Conservation (phyloP, 2,888 invertebrate genomes). For the Oxycera nigricornis region DNA sequence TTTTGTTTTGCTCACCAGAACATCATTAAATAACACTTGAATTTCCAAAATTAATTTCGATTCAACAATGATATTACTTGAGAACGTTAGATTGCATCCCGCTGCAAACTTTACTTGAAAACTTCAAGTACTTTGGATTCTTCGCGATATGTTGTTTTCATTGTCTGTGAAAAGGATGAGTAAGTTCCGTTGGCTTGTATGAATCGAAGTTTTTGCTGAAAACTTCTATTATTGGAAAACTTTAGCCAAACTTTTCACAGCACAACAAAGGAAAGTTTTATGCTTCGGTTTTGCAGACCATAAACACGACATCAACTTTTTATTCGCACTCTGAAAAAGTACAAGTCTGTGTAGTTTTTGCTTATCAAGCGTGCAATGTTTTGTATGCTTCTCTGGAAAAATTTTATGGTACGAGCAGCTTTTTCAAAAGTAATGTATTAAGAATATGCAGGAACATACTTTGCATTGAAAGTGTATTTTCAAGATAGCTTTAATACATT, state of each 20-base stretch:
- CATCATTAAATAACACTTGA: no score
- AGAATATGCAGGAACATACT: no score
- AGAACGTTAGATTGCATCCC: neutral
- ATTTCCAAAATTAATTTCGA: neutral
- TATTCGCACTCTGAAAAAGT: neutral
- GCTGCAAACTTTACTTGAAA: neutral
- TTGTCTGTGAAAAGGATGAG: neutral
- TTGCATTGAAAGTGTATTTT: no score
- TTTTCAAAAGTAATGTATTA: no score
- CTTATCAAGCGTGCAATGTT: no score
- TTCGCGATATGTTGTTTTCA: neutral
- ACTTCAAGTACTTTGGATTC: neutral
- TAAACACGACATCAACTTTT: neutral
- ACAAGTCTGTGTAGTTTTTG: neutral
- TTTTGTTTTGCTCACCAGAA: no score
- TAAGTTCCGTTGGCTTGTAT: slow-evolving; percentile 15
- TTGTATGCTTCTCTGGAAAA: no score
- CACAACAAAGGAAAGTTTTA: neutral
- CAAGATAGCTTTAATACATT: no score
- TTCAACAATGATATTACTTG: neutral
- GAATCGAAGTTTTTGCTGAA: slow-evolving; percentile 21
- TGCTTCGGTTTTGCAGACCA: neutral
- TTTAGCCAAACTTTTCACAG: neutral
- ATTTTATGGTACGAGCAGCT: no score
- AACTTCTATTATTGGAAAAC: slow-evolving; percentile 36